These are phyloP conservation scores for Synaphobranchus kaupii DNA, from an alignment of 2,797 vertebrate species.

Conservation along the genomic window DNA sequence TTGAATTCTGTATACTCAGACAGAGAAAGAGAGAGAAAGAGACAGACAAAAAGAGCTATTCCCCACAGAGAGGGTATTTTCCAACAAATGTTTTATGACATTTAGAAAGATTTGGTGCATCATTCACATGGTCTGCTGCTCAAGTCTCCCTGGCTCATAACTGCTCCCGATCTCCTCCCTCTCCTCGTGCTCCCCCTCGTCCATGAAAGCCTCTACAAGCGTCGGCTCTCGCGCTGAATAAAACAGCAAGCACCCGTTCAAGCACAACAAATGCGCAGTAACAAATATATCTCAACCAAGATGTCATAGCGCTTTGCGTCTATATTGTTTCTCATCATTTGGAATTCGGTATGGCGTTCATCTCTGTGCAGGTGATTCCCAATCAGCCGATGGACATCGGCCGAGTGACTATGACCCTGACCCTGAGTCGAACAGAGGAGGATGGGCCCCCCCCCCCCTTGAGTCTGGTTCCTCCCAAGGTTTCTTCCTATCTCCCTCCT, in stretches of 20 bases:
- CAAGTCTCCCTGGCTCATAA: neutral
- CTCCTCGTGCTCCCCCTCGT: neutral
- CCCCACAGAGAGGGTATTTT: conserved; percentile 2
- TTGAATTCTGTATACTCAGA: no score
- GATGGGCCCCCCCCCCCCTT: no score
- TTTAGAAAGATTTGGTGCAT: conserved; percentile 10
- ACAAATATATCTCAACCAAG: neutral
- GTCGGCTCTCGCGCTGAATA: neutral
- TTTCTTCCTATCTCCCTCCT: no score
- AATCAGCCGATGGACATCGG: no score
- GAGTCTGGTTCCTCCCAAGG: no score
- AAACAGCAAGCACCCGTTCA: neutral
- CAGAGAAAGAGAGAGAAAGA: neutral
- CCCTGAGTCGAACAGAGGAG: no score
- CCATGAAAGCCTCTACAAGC: neutral
- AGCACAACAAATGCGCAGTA: neutral
- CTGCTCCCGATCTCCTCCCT: neutral
- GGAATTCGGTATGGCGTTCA: neutral
- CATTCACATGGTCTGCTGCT: neutral
- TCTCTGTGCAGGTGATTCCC: neutral
- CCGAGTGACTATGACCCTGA: no score
- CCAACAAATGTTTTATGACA: conserved; percentile 3
- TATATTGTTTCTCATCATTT: neutral
- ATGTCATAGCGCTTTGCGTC: neutral
- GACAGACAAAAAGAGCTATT: neutral